Conservation (phyloP, 2,888 invertebrate genomes). For the Pediacus dermestoides region DNA sequence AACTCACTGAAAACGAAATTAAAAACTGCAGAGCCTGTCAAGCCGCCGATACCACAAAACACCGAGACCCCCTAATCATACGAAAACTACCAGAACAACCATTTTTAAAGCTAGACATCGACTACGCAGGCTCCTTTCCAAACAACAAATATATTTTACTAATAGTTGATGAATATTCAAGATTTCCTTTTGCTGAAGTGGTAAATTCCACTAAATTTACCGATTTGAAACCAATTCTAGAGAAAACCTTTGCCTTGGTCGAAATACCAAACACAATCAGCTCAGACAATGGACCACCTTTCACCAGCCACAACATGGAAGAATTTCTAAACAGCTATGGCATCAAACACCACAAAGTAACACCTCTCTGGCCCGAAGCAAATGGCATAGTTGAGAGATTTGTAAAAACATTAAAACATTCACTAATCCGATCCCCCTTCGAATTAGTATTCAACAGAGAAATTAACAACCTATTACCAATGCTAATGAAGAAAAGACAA, state of each 20-base stretch:
- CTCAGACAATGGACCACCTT: slow-evolving; percentile 21
- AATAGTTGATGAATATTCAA: slow-evolving; percentile 17
- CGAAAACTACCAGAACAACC: slow-evolving; percentile 3
- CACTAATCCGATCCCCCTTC: slow-evolving; percentile 9
- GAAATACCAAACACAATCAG: slow-evolving; percentile 13
- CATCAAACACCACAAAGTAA: slow-evolving; percentile 20
- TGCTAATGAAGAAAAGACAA: too few relatives aligned
- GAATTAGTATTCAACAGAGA: slow-evolving; percentile 12
- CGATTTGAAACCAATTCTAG: slow-evolving; percentile 10
- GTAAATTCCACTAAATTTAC: slow-evolving; percentile 14
- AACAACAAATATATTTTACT: slow-evolving; percentile 16
- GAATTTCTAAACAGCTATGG: slow-evolving; percentile 9
- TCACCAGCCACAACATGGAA: slow-evolving; percentile 15
- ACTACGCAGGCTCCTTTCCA: slow-evolving; percentile 18
- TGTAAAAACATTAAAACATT: slow-evolving; percentile 14
- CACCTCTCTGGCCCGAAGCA: slow-evolving; percentile 24
- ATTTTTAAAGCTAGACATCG: slow-evolving; percentile 15
- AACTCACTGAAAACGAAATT: not conserved
- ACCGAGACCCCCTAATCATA: slow-evolving; percentile 6
- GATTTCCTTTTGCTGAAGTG: slow-evolving; percentile 14
- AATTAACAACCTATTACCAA: slow-evolving; percentile 12
- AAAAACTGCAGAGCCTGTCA: not conserved
- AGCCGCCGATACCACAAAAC: not conserved
- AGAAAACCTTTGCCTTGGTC: slow-evolving; percentile 12
- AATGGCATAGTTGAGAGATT: slow-evolving; percentile 21